A percentile compares a stretch with the other conserved stretches of the same genome.
phyloP scores from a whole-genome alignment of 1,140 invertebrate species.

The Periplaneta americana region DNA sequence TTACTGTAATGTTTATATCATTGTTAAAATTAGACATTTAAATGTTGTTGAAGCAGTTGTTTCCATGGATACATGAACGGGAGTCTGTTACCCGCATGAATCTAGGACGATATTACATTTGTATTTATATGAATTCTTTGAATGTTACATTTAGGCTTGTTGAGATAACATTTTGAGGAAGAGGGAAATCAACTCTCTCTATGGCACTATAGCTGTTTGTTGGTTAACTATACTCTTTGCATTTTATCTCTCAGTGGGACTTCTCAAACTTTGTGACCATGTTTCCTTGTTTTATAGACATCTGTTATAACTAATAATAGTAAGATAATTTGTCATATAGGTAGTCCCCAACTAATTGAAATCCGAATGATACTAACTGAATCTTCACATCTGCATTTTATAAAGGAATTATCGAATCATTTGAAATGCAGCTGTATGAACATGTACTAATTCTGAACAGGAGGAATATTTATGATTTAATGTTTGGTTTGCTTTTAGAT shows the following conservation, averaged over 20 bases:
- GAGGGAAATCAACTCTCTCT: not conserved
- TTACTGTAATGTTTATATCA: not conserved
- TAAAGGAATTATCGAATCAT: no score
- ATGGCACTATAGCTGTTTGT: not conserved
- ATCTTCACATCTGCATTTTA: no score
- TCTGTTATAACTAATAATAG: not conserved
- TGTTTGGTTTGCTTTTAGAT: not conserved
- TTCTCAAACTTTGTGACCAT: not conserved
- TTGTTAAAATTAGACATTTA: not conserved
- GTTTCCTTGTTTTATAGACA: not conserved
- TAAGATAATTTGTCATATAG: not conserved
- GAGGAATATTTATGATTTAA: not conserved
- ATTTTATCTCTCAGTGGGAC: not conserved
- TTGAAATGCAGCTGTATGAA: no score
- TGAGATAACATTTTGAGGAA: not conserved
- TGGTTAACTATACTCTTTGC: no score
- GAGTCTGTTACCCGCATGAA: not conserved
- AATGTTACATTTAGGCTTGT: not conserved
- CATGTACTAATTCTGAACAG: no score
- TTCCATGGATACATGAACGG: not conserved
- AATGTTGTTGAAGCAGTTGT: not conserved
- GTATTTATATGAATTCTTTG: not conserved
- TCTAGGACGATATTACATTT: not conserved
- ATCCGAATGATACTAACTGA: no score
- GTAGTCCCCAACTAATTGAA: no score